These are phyloP conservation scores for Syncerus caffer DNA, from an alignment of 2,797 vertebrate species.

Conservation along the genomic window DNA sequence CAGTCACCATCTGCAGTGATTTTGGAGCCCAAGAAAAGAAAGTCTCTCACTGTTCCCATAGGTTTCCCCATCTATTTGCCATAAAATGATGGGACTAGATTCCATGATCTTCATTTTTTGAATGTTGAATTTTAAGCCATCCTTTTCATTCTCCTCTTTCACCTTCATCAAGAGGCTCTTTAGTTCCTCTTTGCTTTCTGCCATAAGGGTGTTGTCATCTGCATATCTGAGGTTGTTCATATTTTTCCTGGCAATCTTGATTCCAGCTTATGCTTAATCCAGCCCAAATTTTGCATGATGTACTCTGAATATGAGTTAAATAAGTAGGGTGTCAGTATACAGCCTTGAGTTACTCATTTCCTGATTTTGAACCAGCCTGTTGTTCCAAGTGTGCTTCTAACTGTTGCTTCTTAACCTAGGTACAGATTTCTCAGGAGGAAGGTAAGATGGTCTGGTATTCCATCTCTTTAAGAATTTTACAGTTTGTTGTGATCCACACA, in stretches of 20 bases:
- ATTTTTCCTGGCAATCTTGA: background rate
- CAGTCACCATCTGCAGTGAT: background rate
- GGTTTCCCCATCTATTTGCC: background rate
- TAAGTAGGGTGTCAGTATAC: background rate
- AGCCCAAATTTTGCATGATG: background rate
- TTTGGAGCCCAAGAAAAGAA: background rate
- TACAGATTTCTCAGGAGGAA: background rate
- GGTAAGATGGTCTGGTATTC: background rate
- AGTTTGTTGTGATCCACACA: background rate
- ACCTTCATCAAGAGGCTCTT: background rate
- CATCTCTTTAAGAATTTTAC: background rate
- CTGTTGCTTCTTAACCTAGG: background rate
- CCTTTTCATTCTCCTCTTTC: background rate
- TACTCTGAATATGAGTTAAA: background rate
- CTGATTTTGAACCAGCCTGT: background rate
- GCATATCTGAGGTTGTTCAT: background rate
- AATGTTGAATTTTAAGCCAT: background rate
- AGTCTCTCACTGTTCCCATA: background rate
- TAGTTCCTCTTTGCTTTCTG: background rate
- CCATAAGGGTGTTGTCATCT: background rate
- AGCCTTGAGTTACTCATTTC: background rate
- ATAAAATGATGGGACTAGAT: background rate
- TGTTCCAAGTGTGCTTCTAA: background rate
- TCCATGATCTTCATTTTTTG: accelerated
- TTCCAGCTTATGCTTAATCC: background rate